These are phyloP conservation scores for Leuciscus waleckii DNA, from an alignment of 2,797 vertebrate species.

Conservation along the genomic window DNA sequence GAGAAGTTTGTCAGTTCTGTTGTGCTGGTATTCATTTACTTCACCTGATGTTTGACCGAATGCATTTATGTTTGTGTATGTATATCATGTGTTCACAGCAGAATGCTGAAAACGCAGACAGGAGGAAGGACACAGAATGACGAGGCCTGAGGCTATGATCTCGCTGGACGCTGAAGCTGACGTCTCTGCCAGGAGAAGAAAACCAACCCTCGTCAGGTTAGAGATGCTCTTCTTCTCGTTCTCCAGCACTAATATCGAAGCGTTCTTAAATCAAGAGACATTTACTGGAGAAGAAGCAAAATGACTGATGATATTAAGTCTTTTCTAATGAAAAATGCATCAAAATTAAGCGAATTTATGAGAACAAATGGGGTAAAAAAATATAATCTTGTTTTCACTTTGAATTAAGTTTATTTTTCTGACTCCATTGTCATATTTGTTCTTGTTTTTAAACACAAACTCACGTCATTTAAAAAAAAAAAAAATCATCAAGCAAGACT, in stretches of 20 bases:
- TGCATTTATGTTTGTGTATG: neutral
- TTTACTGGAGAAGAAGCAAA: neutral
- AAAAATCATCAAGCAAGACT: too few relatives aligned
- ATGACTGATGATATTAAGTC: neutral
- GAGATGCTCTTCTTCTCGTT: neutral
- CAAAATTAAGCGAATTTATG: too few relatives aligned
- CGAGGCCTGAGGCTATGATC: conserved; percentile 4
- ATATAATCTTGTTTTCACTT: too few relatives aligned
- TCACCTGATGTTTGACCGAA: neutral
- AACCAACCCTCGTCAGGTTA: conserved; percentile 70
- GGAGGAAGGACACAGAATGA: conserved; percentile 56
- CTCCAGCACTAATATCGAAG: too few relatives aligned
- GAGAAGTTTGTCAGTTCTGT: conserved; percentile 1
- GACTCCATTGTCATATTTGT: too few relatives aligned
- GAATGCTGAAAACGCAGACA: conserved; percentile 64
- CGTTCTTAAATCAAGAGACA: neutral
- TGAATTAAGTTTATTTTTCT: too few relatives aligned
- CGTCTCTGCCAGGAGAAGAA: conserved; percentile 59
- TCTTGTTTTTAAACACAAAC: too few relatives aligned
- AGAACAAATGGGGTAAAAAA: too few relatives aligned
- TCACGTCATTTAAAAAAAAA: too few relatives aligned
- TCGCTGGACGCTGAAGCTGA: conserved; percentile 63
- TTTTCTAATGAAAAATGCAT: too few relatives aligned
- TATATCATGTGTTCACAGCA: conserved; percentile 59
- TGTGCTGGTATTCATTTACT: neutral